Evolutionary conservation across 2,113 vertebrate genomes (phyloP).

Genomic region (Pachyramphus minor): DNA sequence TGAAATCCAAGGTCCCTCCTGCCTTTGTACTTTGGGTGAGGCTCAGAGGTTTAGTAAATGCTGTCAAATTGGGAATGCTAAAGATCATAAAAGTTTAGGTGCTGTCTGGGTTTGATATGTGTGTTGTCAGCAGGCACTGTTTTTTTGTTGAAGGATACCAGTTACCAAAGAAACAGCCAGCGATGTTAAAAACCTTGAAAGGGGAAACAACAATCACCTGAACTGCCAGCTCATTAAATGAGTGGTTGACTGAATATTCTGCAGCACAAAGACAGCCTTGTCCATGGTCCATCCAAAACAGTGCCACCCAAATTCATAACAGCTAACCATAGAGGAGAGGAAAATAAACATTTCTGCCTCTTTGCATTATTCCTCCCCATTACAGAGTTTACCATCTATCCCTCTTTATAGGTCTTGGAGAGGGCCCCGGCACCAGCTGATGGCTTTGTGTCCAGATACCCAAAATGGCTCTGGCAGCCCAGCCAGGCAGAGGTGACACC

Average conservation of each 20-base stretch:
- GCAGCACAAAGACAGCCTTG: not conserved
- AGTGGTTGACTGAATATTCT: not conserved
- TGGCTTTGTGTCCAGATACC: not conserved
- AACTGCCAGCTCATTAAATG: not conserved
- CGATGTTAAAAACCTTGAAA: not conserved
- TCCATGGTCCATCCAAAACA: not conserved
- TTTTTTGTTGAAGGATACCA: not conserved
- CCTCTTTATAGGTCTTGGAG: slow-evolving; percentile 20
- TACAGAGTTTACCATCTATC: not conserved
- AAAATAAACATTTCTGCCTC: slow-evolving; percentile 19
- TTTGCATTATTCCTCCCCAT: not conserved
- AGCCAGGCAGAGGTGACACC: not conserved
- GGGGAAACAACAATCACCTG: not conserved
- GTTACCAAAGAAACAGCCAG: not conserved
- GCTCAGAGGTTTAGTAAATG: not conserved
- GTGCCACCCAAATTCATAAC: not conserved
- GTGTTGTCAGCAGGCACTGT: not conserved
- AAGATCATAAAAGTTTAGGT: not conserved
- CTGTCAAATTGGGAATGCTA: not conserved
- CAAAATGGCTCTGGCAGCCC: not conserved
- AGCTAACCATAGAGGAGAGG: not conserved
- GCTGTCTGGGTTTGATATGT: not conserved
- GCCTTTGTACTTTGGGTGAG: not conserved
- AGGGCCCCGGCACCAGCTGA: not conserved
- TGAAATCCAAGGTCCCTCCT: not conserved